Percentiles rank a stretch among this genome's conserved stretches.
phyloP scores from a whole-genome alignment of 2,888 invertebrate species.

The Dynastes tityus region DNA sequence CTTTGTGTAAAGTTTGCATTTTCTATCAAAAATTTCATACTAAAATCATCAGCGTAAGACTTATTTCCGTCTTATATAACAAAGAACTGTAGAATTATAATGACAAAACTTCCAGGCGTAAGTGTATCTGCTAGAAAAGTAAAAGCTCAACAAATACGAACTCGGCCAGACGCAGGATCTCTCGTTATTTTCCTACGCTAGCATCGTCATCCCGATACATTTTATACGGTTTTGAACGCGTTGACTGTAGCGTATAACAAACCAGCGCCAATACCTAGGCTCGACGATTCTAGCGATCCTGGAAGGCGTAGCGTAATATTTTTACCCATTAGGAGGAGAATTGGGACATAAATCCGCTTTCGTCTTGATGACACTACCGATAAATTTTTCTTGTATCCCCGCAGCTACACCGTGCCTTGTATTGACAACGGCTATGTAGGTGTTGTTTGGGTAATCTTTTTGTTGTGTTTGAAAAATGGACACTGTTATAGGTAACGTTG shows the following conservation, averaged over 20 bases:
- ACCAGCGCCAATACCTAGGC: background rate
- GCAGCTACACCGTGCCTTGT: background rate
- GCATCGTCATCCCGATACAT: background rate
- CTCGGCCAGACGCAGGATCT: background rate
- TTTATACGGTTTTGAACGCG: background rate
- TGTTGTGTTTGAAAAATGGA: background rate
- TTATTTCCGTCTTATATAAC: too few species aligned
- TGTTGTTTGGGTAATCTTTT: background rate
- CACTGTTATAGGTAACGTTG: background rate
- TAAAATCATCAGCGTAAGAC: too few species aligned
- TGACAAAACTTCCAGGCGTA: too few species aligned
- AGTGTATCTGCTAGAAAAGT: too few species aligned
- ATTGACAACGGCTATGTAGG: background rate
- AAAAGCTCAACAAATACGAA: background rate
- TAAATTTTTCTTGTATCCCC: conserved; percentile 5
- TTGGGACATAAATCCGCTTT: conserved; percentile 24
- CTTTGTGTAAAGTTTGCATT: too few species aligned
- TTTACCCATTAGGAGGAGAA: conserved; percentile 9
- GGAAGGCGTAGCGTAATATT: conserved; percentile 11
- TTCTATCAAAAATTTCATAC: too few species aligned
- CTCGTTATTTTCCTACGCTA: background rate
- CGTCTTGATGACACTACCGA: conserved; percentile 3
- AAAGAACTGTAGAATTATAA: too few species aligned
- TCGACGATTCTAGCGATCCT: background rate
- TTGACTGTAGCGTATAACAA: conserved; percentile 11